Percentiles rank a stretch among this genome's conserved stretches.
Conservation (phyloP, 2,797 vertebrate species). For the Helarctos malayanus region DNA sequence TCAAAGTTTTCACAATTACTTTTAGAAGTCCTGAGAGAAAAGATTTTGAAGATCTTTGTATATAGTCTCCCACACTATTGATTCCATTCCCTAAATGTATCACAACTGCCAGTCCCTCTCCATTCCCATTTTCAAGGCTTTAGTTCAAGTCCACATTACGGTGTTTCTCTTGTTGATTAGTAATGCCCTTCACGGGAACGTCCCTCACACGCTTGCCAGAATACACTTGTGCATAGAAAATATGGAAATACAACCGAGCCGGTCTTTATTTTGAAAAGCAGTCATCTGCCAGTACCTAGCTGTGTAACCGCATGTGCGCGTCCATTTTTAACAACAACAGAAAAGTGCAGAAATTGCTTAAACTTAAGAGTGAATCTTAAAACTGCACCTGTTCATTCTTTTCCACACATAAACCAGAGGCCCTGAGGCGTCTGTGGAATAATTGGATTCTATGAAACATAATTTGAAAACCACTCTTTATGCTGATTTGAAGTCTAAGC, state of each 20-base stretch:
- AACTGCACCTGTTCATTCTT: background rate
- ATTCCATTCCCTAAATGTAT: background rate
- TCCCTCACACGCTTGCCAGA: background rate
- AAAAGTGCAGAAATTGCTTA: background rate
- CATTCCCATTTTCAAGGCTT: background rate
- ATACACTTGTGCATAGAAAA: background rate
- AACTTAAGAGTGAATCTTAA: background rate
- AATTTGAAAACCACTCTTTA: slow-evolving; percentile 28
- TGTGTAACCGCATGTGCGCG: background rate
- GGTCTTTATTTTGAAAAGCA: background rate
- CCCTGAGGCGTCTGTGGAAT: background rate
- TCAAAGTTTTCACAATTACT: background rate
- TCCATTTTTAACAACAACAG: background rate
- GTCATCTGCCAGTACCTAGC: background rate
- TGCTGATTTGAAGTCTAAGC: background rate
- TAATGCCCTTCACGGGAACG: background rate
- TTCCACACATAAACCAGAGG: background rate
- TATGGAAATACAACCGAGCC: background rate
- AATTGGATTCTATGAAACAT: background rate
- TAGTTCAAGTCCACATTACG: background rate
- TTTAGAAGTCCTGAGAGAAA: background rate
- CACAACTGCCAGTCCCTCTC: background rate
- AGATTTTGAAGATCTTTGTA: background rate
- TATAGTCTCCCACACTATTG: background rate
- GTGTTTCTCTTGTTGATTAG: background rate